Evolutionary conservation across 2,113 vertebrate genomes (phyloP).

Genomic region (Xyrauchen texanus): DNA sequence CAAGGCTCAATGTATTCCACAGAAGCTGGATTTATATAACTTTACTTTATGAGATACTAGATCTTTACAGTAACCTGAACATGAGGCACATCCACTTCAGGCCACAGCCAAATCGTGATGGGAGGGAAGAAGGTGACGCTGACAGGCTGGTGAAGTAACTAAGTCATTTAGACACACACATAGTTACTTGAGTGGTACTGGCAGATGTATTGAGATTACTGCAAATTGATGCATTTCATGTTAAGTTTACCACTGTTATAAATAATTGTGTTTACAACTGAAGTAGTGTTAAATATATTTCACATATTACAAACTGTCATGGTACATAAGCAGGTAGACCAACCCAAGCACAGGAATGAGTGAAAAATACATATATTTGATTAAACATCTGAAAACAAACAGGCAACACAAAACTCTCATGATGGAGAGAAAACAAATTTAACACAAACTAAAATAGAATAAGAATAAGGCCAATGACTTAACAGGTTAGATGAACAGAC

Average conservation of each 20-base stretch:
- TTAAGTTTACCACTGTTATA: slow-evolving; percentile 26
- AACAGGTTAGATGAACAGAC: too few relatives aligned
- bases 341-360: too few relatives aligned
- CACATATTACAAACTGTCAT: slow-evolving; percentile 15
- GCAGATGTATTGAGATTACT: background rate
- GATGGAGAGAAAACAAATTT: too few relatives aligned
- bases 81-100: slow-evolving; percentile 37
- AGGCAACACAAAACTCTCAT: too few relatives aligned
- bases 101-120: slow-evolving; percentile 27
- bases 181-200: background rate
- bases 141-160: slow-evolving; percentile 13
- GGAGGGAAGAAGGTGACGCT: slow-evolving; percentile 41
- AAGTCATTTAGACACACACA: slow-evolving; percentile 29
- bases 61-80: slow-evolving; percentile 41
- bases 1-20: slow-evolving; percentile 55
- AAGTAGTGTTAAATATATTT: too few relatives aligned
- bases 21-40: slow-evolving; percentile 57
- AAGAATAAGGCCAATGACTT: too few relatives aligned
- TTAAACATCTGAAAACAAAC: too few relatives aligned
- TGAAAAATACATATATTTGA: too few relatives aligned
- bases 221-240: background rate
- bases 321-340: too few relatives aligned
- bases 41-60: slow-evolving; percentile 45
- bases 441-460: too few relatives aligned
- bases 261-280: background rate